These are phyloP conservation scores for Protomyctophum bolini DNA, from an alignment of 2,113 vertebrate genomes.

Conservation along the genomic window DNA sequence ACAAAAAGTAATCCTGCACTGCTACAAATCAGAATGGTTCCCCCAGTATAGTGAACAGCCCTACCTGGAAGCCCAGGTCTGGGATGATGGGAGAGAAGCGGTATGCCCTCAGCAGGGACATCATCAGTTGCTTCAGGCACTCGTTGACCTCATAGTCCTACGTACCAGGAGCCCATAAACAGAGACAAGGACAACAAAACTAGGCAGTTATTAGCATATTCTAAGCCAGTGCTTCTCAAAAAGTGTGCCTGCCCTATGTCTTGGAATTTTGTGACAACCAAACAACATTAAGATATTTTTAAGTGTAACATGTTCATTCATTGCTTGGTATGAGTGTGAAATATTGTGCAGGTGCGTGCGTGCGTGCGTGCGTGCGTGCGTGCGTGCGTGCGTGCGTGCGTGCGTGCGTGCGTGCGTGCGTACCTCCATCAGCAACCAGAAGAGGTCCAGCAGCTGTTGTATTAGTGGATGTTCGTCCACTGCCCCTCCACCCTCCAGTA, in stretches of 20 bases:
- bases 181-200: not conserved
- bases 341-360: not conserved
- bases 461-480: slow-evolving; percentile 88
- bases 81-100: slow-evolving; percentile 97
- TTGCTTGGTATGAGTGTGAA: not conserved
- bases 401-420: not conserved
- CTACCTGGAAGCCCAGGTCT: slow-evolving; percentile 94
- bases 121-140: slow-evolving; percentile 96
- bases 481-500: slow-evolving; percentile 87
- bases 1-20: no score
- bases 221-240: no score
- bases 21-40: no score
- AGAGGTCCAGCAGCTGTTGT: slow-evolving; percentile 91
- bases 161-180: not conserved
- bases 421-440: slow-evolving; percentile 99
- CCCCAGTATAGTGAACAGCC: no score
- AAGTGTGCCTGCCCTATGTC: no score
- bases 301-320: no score
- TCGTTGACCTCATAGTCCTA: slow-evolving; percentile 95
- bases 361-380: not conserved
- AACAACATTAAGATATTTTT: no score
- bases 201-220: no score
- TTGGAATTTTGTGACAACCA: not conserved
- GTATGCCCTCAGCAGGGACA: slow-evolving; percentile 94
- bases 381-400: not conserved